These are phyloP conservation scores for Tetragonisca angustula DNA, from an alignment of 2,888 invertebrate genomes.

Conservation along the genomic window DNA sequence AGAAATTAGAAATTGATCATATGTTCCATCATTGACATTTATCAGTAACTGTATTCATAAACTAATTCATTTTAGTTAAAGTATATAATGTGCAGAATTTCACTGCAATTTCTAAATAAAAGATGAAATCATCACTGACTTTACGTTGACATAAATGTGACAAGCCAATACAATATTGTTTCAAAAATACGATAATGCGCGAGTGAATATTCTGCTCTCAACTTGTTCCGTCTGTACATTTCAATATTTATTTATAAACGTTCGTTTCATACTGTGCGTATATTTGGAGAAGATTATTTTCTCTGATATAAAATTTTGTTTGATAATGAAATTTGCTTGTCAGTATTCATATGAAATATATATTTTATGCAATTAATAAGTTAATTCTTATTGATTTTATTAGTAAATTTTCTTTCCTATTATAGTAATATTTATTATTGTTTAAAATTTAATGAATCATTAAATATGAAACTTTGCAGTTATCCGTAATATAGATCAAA, in stretches of 20 bases:
- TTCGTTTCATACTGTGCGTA: neutral
- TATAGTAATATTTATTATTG: too few relatives aligned
- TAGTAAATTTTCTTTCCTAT: too few relatives aligned
- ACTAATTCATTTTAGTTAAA: too few relatives aligned
- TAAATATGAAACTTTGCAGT: too few relatives aligned
- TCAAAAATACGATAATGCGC: neutral
- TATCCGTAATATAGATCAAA: too few relatives aligned
- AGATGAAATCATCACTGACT: neutral
- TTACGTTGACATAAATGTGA: neutral
- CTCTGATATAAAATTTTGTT: neutral
- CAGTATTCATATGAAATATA: neutral
- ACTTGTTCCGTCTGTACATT: neutral
- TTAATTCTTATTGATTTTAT: neutral
- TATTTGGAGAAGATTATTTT: neutral
- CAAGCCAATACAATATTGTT: neutral
- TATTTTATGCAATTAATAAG: neutral
- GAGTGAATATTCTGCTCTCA: neutral
- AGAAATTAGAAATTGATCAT: too few relatives aligned
- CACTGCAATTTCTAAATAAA: neutral
- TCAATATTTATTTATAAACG: neutral
- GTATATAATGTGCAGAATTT: neutral
- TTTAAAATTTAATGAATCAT: neutral
- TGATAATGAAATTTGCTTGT: neutral
- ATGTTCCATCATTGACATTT: too few relatives aligned
- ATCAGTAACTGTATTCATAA: too few relatives aligned